Evolutionary conservation across 2,888 invertebrate species (phyloP), one percentile per base, ranked within the genome.

Genomic region (Nomada ruficornis): DNA sequence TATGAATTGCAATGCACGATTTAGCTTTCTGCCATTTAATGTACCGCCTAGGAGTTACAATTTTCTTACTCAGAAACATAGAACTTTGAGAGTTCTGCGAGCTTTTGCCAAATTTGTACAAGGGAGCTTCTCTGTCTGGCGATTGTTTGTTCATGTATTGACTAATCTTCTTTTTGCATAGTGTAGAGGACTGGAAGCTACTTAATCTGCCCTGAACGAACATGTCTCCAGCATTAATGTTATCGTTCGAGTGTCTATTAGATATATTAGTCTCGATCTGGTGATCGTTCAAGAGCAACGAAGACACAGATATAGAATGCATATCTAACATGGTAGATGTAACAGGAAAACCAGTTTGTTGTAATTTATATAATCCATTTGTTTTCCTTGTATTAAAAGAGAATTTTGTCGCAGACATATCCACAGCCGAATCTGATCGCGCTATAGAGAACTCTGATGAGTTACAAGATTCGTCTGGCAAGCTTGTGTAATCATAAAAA

Each of bases 21-120:
- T 89, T 90, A 15, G 89, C 89, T 83, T 87, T 91, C 65, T 84
- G 89, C 90, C 91, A 92, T 13, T 89, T 90, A 18, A 90, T 77
- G 57, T 90, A 90, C 11, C 91, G 88, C 47, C 84, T 86, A 2
- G 91, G 88, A 44, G 84, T 82, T 42, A 72, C 44, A 9, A 85
- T 71, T 68, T 89, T 90, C 70, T 87, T 91, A 29, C 47, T 83
- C 13, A 77, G 50, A 50, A 82, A 71, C 1, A 86, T 68, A 29
- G 80, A 63, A 54, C 59, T 85, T 18, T 71, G 77, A 54, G 60
- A 36, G n/a, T 64, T 86, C 18, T 85, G 77, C 47, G 62, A 29
- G 50, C 62, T 77, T 64, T 82, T 82, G 23, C 54, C 73, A 75
- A 73, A 71, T 62, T 83, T 87, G 9, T 44, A 68, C 20, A 62